Evolutionary conservation across 2,797 vertebrate genomes (phyloP), one percentile per base, ranked within the genome.

Genomic region (Pseudopleuronectes americanus): DNA sequence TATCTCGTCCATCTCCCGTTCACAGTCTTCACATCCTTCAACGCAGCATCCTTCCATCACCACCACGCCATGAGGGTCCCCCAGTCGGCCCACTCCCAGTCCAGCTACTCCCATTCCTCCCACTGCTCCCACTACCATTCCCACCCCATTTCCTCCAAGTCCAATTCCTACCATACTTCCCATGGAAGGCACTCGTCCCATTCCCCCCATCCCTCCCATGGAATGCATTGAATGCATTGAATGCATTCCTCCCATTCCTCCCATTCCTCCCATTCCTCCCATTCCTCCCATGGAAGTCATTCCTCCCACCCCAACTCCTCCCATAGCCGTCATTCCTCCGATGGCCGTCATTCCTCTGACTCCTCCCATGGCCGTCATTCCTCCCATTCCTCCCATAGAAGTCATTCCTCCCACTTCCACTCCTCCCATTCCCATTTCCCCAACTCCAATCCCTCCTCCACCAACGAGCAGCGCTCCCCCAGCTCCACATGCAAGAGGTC

Each of bases 1-100:
- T 22, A 94, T 92, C 73, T 92, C 89, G 6, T 93, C 91, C 84
- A 93, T 86, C 77, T 94, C 93, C 22, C 90, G 86, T 56, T 94
- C 90, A 12, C 94, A 95, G 85, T 95, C 94, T 54, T 94, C 93
- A 17, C 94, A 95, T 19, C 90, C 93, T 66, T 92, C 92, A 1
- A 59, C 49, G n/a, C 89, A 64, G 0, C 93, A 94, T 0, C 92
- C 92, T 64, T 90, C 90, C 71, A 94, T 55, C 28, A 94, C 69
- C 61, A 94, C 85, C 61, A 92, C 47, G 1, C 85, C 87, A 1
- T 81, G 83, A 45, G 86, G 64, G 7, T 91, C 90, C 63, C 79
- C 71, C 68, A 87, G 59, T 48, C 76, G 51, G 1, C 71, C 80
- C 0, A 53, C 71, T 17, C 63, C 79, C 6, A 56, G 26, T 49